Conservation (phyloP, 2,888 invertebrate genomes). For the Parnassius orleans region DNA sequence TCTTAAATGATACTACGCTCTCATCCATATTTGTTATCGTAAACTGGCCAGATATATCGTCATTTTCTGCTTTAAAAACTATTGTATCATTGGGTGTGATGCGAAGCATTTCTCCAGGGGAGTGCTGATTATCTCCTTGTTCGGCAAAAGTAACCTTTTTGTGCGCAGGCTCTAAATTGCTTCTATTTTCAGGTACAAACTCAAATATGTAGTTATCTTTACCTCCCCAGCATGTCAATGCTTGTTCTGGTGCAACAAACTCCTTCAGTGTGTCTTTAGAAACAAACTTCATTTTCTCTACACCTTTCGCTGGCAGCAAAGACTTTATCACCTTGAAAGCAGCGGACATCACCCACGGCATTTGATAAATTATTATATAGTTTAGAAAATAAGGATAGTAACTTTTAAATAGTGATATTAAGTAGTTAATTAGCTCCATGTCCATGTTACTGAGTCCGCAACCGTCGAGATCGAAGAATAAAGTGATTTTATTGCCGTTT, state of each 20-base stretch:
- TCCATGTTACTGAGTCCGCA: constrained; percentile 94
- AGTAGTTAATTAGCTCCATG: constrained; percentile 93
- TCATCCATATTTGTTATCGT: constrained; percentile 86
- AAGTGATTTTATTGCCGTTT: constrained; percentile 87
- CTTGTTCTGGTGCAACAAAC: constrained; percentile 87
- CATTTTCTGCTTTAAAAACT: constrained; percentile 84
- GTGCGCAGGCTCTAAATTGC: constrained; percentile 57
- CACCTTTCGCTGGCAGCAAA: constrained; percentile 92
- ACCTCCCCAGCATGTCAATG: constrained; percentile 91
- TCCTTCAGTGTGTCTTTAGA: constrained; percentile 87
- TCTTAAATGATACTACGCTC: constrained; percentile 81
- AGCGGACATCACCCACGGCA: constrained; percentile 96
- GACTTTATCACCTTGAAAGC: constrained; percentile 95
- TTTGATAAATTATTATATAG: constrained; percentile 94
- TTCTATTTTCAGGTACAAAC: constrained; percentile 83
- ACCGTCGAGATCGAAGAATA: constrained; percentile 95
- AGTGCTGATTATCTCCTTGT: constrained; percentile 58
- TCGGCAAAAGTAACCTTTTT: constrained; percentile 71
- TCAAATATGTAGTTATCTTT: constrained; percentile 86
- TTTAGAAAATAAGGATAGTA: constrained; percentile 94
- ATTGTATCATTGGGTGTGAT: constrained; percentile 86
- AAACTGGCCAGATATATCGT: constrained; percentile 85
- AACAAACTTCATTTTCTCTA: constrained; percentile 93
- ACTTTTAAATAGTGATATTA: constrained; percentile 91
- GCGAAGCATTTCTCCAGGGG: constrained; percentile 80